Percentiles rank a stretch among this genome's conserved stretches.
phyloP scores from a whole-genome alignment of 2,888 invertebrate species.

The Hylaea fasciaria region DNA sequence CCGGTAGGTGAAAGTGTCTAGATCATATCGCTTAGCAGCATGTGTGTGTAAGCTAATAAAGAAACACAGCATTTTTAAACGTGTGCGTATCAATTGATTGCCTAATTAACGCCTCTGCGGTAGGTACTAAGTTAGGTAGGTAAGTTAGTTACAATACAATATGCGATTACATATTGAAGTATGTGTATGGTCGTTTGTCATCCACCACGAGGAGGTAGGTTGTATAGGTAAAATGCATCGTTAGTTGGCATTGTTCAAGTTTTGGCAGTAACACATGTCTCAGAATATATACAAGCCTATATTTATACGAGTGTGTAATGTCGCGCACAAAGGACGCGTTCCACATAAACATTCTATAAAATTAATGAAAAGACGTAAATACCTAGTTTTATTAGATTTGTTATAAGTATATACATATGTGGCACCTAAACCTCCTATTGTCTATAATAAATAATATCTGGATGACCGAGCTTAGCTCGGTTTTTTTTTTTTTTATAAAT shows the following conservation, averaged over 20 bases:
- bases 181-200: constrained; percentile 3
- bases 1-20: no score
- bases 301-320: constrained; percentile 19
- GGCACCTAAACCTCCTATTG: no score
- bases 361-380: no score
- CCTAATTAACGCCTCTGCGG: neutral
- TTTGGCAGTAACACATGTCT: constrained; percentile 26
- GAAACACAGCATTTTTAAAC: neutral
- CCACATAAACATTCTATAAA: no score
- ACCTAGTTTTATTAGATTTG: no score
- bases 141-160: neutral
- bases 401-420: no score
- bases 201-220: neutral
- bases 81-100: neutral
- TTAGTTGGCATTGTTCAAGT: constrained; percentile 34
- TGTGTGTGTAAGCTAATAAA: no score
- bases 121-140: neutral
- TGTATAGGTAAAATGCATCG: constrained; percentile 3
- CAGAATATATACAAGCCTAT: constrained; percentile 26
- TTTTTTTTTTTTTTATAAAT: no score
- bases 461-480: no score
- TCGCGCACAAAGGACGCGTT: constrained; percentile 12
- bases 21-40: no score
- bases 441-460: no score
- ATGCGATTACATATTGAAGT: neutral